Evolutionary conservation across 2,888 invertebrate genomes (phyloP), one percentile per base, ranked within the genome.

Genomic region (Agriopis marginaria): DNA sequence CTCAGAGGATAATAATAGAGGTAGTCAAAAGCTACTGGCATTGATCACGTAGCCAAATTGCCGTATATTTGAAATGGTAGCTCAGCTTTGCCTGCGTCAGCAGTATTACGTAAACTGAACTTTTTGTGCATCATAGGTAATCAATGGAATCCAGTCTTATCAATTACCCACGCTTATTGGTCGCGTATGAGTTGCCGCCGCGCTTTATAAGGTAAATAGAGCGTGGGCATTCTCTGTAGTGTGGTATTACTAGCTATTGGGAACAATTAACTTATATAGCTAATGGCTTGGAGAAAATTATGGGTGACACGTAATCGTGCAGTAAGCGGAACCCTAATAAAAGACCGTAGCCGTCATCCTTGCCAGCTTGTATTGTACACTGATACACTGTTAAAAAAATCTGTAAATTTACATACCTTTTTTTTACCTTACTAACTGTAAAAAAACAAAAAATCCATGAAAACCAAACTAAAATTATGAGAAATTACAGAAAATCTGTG

Each of bases 171-270:
- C 66, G 64, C 71, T 70, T 63, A 75, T 70, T 72, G 72, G 77
- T 79, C 71, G 77, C 78, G 75, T 76, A 73, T 75, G 72, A 72
- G 66, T 63, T 66, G 64, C 72, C 73, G 55, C 63, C 55, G 72
- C 71, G 62, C 73, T 77, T 77, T 79, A 76, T 74, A 61, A 54
- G 65, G 54, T 70, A 79, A 83, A 76, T 78, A 80, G 82, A 83
- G 79, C 82, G 76, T 79, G 69, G 62, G 44, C 11, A 40, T 54
- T 39, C 39, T 54, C n/a, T 40, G n/a, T 8, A 9, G 9, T 53
- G 14, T 32, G 32, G 51, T 39, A 58, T 58, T 56, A 62, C 51
- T 51, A 39, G 45, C 11, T 55, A 4, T 51, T 23, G 55, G 10
- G 14, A 17, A 17, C 51, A 53, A 62, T 67, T 51, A 55, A 12